Evolutionary conservation across 1,140 invertebrate species (phyloP).

Genomic region (Rhagoletis pomonella): DNA sequence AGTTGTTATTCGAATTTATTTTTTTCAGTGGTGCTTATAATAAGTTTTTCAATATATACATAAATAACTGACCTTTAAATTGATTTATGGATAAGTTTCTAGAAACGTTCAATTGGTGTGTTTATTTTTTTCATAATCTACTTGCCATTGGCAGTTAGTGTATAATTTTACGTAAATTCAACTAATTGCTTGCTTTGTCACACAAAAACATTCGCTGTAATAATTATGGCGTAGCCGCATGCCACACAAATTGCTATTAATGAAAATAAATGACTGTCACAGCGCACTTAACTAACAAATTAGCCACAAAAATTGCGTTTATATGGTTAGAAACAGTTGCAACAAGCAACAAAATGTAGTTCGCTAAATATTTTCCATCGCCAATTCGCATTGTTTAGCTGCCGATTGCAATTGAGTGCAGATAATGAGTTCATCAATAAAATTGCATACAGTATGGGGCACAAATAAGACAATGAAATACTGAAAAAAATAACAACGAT

Average conservation of each 20-base stretch:
- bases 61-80: no score
- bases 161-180: background rate
- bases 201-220: background rate
- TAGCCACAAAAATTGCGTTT: background rate
- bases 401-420: no score
- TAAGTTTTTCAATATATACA: no score
- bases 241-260: background rate
- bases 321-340: background rate
- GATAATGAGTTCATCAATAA: no score
- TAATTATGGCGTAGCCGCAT: background rate
- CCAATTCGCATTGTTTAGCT: background rate
- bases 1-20: no score
- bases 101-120: no score
- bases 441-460: no score
- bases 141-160: background rate
- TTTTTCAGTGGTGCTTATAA: no score
- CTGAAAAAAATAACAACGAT: no score
- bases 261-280: constrained; percentile 22
- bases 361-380: background rate
- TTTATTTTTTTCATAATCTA: background rate
- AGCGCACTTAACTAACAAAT: background rate
- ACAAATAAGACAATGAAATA: no score
- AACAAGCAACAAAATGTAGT: background rate
- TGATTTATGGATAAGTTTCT: no score
- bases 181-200: background rate